Percentiles rank a stretch among this genome's conserved stretches.
Evolutionary conservation across 2,797 vertebrate species (phyloP).

Genomic region (Sebastolobus altivelis): DNA sequence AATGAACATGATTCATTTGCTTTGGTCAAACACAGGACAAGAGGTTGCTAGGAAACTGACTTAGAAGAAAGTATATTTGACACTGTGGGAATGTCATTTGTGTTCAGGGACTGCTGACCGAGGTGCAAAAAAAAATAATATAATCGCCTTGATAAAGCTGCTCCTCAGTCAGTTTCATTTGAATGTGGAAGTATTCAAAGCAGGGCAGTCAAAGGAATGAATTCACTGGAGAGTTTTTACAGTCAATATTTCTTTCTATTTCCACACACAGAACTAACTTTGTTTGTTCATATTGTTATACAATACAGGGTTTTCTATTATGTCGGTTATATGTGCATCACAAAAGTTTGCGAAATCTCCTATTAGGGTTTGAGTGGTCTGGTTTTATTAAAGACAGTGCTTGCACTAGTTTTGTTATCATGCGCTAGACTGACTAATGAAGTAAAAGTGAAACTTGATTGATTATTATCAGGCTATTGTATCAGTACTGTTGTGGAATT

Average conservation of each 20-base stretch:
- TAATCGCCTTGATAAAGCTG: background rate
- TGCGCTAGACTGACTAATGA: no score
- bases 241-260: background rate
- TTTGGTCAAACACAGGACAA: conserved; percentile 22
- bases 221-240: background rate
- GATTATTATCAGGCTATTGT: no score
- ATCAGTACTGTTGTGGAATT: no score
- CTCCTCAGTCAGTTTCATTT: background rate
- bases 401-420: no score
- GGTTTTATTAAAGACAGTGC: no score
- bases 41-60: conserved; percentile 64
- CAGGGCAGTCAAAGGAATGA: background rate
- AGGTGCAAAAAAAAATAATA: background rate
- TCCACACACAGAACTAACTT: no score
- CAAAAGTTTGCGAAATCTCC: no score
- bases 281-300: no score
- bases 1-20: background rate
- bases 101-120: background rate
- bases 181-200: background rate
- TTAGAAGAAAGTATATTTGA: background rate
- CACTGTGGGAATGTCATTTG: background rate
- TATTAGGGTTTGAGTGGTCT: no score
- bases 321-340: no score
- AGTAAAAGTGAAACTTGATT: no score
- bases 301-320: no score